These are phyloP conservation scores for Candidula unifasciata DNA, from an alignment of 2,888 invertebrate genomes.

Conservation along the genomic window DNA sequence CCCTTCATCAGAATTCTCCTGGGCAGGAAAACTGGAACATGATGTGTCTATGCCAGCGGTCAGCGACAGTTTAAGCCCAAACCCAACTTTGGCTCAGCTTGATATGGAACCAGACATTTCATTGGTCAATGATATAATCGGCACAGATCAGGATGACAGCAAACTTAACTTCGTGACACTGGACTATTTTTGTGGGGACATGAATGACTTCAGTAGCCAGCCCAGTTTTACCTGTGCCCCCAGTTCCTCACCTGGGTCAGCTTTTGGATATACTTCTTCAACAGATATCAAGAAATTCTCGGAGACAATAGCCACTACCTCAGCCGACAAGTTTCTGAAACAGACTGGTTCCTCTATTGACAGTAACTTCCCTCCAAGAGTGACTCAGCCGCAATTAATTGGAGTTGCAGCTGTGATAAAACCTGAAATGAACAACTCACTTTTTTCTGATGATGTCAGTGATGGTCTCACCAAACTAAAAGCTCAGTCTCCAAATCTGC, in stretches of 20 bases:
- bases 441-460: not conserved
- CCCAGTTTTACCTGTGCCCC: not conserved
- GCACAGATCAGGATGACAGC: conserved; percentile 33
- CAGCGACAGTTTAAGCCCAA: conserved; percentile 26
- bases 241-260: not conserved
- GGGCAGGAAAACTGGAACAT: conserved; percentile 37
- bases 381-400: conserved; percentile 33
- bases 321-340: not conserved
- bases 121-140: conserved; percentile 34
- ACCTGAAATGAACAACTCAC: not conserved
- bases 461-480: conserved; percentile 3
- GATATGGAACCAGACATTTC: conserved; percentile 48
- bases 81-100: conserved; percentile 41
- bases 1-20: not conserved
- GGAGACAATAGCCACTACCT: not conserved
- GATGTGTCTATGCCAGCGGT: conserved; percentile 18
- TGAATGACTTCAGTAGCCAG: conserved; percentile 4
- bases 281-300: conserved; percentile 12
- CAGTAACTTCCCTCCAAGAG: conserved; percentile 23
- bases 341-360: not conserved
- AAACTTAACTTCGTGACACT: conserved; percentile 27
- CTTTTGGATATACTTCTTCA: not conserved
- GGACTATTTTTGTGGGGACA: conserved; percentile 31
- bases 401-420: conserved; percentile 47
- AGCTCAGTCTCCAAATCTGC: conserved; percentile 39